These are phyloP conservation scores for Gasteruption jaculator DNA, from an alignment of 2,888 invertebrate species.

Conservation along the genomic window DNA sequence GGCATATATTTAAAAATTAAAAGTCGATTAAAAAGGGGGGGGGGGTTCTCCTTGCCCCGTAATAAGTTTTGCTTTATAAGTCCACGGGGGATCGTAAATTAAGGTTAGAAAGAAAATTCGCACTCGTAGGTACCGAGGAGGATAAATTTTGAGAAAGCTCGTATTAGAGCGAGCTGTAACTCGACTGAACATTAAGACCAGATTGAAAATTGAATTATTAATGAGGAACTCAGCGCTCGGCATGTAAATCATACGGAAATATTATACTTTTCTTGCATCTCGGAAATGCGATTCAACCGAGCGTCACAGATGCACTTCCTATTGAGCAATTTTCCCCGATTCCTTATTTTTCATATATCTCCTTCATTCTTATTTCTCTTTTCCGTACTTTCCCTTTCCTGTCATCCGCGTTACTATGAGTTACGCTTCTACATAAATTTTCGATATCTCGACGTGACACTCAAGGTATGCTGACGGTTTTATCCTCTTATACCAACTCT, in stretches of 20 bases:
- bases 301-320: slow-evolving; percentile 12
- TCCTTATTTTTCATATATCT: no score
- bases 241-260: slow-evolving; percentile 39
- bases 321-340: slow-evolving; percentile 3
- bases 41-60: neutral
- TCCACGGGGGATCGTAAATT: slow-evolving; percentile 3
- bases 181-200: slow-evolving; percentile 29
- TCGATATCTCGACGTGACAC: no score
- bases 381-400: no score
- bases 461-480: no score
- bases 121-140: slow-evolving; percentile 1
- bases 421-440: no score
- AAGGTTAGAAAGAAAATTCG: slow-evolving; percentile 16
- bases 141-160: slow-evolving; percentile 11
- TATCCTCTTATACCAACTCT: no score
- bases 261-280: slow-evolving; percentile 28
- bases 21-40: slow-evolving; percentile 16
- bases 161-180: slow-evolving; percentile 1
- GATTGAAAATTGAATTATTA: slow-evolving; percentile 43
- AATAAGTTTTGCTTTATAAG: neutral
- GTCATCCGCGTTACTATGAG: no score
- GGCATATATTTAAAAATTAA: no score
- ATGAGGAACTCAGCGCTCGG: slow-evolving; percentile 31
- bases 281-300: slow-evolving; percentile 25
- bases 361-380: no score